phyloP scores from a whole-genome alignment of 2,797 vertebrate species.

The Chromis chromis region DNA sequence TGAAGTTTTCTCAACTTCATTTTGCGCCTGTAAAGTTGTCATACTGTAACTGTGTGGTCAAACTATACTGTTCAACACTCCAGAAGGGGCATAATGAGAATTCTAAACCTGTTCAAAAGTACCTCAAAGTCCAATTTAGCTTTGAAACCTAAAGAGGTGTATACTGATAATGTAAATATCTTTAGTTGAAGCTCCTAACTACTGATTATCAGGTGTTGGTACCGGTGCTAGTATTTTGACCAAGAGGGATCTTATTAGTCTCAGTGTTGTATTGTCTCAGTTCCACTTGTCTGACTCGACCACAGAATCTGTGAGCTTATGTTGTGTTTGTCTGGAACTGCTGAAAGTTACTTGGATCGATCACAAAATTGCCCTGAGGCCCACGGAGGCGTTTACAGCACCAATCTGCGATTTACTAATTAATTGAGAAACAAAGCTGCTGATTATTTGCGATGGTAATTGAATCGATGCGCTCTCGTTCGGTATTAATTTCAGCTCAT shows the following conservation, averaged over 20 bases:
- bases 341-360: not conserved
- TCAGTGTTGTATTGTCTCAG: too few relatives aligned
- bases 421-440: not conserved
- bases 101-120: too few relatives aligned
- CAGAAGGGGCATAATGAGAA: too few relatives aligned
- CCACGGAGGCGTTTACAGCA: not conserved
- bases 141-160: too few relatives aligned
- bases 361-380: not conserved
- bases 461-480: not conserved
- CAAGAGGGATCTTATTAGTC: not conserved
- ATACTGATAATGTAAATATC: too few relatives aligned
- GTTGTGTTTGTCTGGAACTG: not conserved
- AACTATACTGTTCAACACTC: too few relatives aligned
- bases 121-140: too few relatives aligned
- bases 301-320: not conserved
- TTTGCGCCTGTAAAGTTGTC: too few relatives aligned
- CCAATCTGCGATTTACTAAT: not conserved
- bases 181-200: too few relatives aligned
- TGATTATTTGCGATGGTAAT: constrained; percentile 6
- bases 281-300: not conserved
- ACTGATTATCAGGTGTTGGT: too few relatives aligned
- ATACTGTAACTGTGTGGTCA: too few relatives aligned
- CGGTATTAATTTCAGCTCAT: not conserved
- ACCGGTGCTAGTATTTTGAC: not conserved
- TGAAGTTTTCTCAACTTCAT: too few relatives aligned